Evolutionary conservation across 2,113 vertebrate genomes (phyloP), one percentile per base, ranked within the genome.

Genomic region (Colinus virginianus): DNA sequence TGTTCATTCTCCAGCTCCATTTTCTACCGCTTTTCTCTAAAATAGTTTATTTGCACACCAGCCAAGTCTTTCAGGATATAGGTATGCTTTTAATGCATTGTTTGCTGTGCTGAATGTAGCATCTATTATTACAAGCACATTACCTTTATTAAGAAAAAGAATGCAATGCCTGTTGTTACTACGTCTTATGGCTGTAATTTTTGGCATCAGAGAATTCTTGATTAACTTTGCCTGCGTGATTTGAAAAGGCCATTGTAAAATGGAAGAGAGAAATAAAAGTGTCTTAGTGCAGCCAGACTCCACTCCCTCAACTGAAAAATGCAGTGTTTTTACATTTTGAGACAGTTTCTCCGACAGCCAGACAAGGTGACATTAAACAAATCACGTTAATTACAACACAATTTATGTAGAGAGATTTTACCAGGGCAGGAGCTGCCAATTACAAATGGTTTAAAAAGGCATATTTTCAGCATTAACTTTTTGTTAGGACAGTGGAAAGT

Each of bases 321-420:
- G 0, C 5, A 8, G 20, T 82, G 62, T 74, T 87, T 96, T 87
- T 81, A 68, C 58, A 81, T 91, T 84, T 93, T 84, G 76, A 86
- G 83, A 88, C 90, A 82, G 81, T 83, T 95, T 96, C 78, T 91
- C 87, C 77, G 74, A 74, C 78, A 93, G 77, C n/a, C 80, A 95
- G 93, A 96, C 94, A 93, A 93, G 94, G 93, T 96, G 96, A 94
- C 93, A 92, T 93, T 94, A 96, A 96, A 94, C 77, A 95, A 80
- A 91, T 80, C 89, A 90, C 6, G 7, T 87, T 61, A 91, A 96
- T 96, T 96, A 90, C 84, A 90, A 92, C 90, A 90, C 83, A 90
- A 84, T 95, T 94, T 85, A 87, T 96, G 90, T 90, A 74, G 70
- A 91, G 80, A 93, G 82, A 94, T 96, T 95, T 95, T 71, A 79